A percentile compares a stretch with the other conserved stretches of the same genome.
These are phyloP conservation scores for Philypnodon macrostomus DNA, from an alignment of 2,797 vertebrate species.

Conservation along the genomic window DNA sequence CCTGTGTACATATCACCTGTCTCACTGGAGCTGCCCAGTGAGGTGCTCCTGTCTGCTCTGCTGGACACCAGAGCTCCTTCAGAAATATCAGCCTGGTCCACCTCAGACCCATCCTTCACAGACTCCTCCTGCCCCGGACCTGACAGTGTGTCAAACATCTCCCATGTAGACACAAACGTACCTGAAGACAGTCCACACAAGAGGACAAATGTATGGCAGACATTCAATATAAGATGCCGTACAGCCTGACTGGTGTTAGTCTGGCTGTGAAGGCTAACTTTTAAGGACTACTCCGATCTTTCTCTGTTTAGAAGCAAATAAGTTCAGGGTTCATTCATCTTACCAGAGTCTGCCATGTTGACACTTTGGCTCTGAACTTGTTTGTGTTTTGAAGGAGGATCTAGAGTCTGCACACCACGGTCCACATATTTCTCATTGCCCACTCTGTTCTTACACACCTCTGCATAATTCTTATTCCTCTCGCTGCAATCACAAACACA, in stretches of 20 bases:
- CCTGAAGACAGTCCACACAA: slow-evolving; percentile 60
- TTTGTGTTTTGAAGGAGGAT: slow-evolving; percentile 80
- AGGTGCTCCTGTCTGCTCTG: slow-evolving; percentile 40
- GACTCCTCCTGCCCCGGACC: slow-evolving; percentile 26
- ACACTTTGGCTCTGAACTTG: slow-evolving; percentile 80
- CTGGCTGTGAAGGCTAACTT: too few relatives aligned
- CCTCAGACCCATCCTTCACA: background rate
- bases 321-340: slow-evolving; percentile 8
- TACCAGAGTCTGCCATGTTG: slow-evolving; percentile 79
- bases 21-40: slow-evolving; percentile 53
- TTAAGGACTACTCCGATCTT: too few relatives aligned
- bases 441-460: slow-evolving; percentile 74
- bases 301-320: background rate
- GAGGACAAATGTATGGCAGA: background rate
- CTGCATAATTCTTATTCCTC: slow-evolving; percentile 72
- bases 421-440: slow-evolving; percentile 80
- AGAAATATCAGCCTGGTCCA: slow-evolving; percentile 11
- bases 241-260: too few relatives aligned
- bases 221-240: too few relatives aligned
- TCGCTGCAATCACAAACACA: slow-evolving; percentile 56
- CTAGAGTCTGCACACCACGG: slow-evolving; percentile 83
- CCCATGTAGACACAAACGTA: slow-evolving; percentile 76
- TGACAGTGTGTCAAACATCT: slow-evolving; percentile 73
- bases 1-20: too few relatives aligned
- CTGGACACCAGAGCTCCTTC: background rate